A percentile compares a stretch with the other conserved stretches of the same genome.
These are phyloP conservation scores for Tachypleus tridentatus DNA, from an alignment of 1,140 invertebrate species.

Conservation along the genomic window DNA sequence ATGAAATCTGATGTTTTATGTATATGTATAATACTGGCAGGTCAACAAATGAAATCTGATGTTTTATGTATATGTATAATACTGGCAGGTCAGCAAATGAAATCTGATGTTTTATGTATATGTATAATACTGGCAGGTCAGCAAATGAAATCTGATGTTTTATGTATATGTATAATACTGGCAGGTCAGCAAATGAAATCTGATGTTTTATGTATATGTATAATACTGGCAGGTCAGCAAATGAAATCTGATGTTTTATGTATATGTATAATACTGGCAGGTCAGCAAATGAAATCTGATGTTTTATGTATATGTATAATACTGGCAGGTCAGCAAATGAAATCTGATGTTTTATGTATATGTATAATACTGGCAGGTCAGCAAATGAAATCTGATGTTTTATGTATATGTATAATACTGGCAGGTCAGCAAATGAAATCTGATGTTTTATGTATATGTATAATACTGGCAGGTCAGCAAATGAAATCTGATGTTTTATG, in stretches of 20 bases:
- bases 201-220: neutral
- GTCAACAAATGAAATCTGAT: constrained; percentile 1
- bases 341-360: neutral
- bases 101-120: neutral
- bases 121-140: constrained; percentile 1
- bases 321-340: neutral
- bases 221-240: constrained; percentile 3
- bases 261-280: neutral
- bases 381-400: constrained; percentile 4
- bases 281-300: constrained; percentile 1
- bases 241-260: constrained; percentile 1
- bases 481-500: constrained; percentile 1
- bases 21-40: neutral
- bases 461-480: constrained; percentile 3
- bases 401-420: neutral
- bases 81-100: neutral
- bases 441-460: neutral
- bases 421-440: neutral
- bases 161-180: neutral
- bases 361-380: constrained; percentile 1
- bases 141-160: constrained; percentile 4
- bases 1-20: constrained; percentile 1
- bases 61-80: constrained; percentile 1
- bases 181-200: neutral
- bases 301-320: constrained; percentile 1